phyloP scores from a whole-genome alignment of 2,797 vertebrate genomes.

The Botia kubotai region DNA sequence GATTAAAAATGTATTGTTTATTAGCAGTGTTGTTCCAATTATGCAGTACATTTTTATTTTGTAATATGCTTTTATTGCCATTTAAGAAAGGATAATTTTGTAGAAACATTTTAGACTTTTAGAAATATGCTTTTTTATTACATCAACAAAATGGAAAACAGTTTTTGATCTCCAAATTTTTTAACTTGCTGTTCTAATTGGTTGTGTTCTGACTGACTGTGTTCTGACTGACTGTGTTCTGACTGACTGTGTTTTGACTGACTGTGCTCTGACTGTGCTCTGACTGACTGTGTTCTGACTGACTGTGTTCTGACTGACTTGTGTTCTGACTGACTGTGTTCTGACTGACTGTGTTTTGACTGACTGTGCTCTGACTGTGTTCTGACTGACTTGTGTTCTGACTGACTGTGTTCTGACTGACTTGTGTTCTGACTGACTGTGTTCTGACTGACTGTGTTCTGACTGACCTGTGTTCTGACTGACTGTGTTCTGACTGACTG shows the following conservation, averaged over 20 bases:
- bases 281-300: conserved; percentile 43
- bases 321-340: conserved; percentile 9
- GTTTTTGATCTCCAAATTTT: too few relatives aligned
- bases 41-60: too few relatives aligned
- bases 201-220: not conserved
- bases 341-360: not conserved
- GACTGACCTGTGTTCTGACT: not conserved
- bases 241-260: not conserved
- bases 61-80: too few relatives aligned
- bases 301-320: not conserved
- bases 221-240: not conserved
- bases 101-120: too few relatives aligned
- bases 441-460: too few relatives aligned
- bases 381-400: conserved; percentile 40
- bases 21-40: too few relatives aligned
- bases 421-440: conserved; percentile 7
- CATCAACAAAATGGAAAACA: too few relatives aligned
- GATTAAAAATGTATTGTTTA: not conserved
- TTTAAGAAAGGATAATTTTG: too few relatives aligned
- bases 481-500: conserved; percentile 4
- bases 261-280: not conserved
- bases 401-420: not conserved
- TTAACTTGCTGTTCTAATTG: too few relatives aligned
- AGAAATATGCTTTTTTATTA: too few relatives aligned
- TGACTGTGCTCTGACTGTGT: conserved; percentile 2